Conservation (phyloP, 2,797 vertebrate genomes). For the Sebastiscus tertius region DNA sequence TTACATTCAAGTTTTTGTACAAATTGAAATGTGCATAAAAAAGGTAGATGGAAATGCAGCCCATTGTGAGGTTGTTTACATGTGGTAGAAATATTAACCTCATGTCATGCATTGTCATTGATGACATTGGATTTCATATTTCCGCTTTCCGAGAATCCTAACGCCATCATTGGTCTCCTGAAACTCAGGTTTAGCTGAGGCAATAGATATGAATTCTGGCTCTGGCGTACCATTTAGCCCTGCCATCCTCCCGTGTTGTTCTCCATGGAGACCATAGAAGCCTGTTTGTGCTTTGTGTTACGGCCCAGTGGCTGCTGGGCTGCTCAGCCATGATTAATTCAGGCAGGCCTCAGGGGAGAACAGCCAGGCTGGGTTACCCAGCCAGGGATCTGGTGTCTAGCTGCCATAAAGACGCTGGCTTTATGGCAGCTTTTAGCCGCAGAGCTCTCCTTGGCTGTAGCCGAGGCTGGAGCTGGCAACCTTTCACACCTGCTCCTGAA, state of each 20-base stretch:
- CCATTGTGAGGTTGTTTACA: background rate
- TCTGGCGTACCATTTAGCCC: conserved; percentile 14
- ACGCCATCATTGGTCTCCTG: background rate
- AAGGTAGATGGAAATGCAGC: background rate
- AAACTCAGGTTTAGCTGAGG: background rate
- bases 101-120: background rate
- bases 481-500: conserved; percentile 35
- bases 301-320: conserved; percentile 68
- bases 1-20: background rate
- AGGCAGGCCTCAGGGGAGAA: conserved; percentile 75
- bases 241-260: conserved; percentile 30
- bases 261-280: conserved; percentile 63
- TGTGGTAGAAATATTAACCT: background rate
- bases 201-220: background rate
- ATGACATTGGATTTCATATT: conserved; percentile 3
- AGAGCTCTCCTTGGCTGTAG: conserved; percentile 21
- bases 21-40: background rate
- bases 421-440: conserved; percentile 45
- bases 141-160: background rate
- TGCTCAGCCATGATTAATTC: conserved; percentile 85
- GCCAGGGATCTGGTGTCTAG: conserved; percentile 79
- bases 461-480: conserved; percentile 30
- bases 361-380: conserved; percentile 76
- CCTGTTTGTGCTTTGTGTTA: conserved; percentile 72
- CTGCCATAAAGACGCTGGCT: conserved; percentile 58